Percentiles rank a stretch among this genome's conserved stretches.
These are phyloP conservation scores for Crotophaga sulcirostris DNA, from an alignment of 2,113 vertebrate species.

Conservation along the genomic window DNA sequence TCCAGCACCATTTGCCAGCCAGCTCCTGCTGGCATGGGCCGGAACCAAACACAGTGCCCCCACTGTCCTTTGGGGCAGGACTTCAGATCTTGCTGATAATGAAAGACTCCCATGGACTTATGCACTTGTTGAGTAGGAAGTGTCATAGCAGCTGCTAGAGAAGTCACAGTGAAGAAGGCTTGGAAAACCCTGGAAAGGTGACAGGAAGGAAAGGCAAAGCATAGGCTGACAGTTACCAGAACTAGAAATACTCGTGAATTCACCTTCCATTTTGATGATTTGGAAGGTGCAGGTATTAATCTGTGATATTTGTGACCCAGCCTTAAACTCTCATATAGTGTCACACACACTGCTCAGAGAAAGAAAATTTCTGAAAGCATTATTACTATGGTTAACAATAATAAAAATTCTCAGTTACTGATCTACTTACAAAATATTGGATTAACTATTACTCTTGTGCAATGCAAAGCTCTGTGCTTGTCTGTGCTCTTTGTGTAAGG, in stretches of 20 bases:
- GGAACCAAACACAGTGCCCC: neutral
- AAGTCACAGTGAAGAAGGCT: neutral
- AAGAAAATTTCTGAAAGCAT: neutral
- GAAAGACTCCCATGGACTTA: neutral
- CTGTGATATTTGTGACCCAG: neutral
- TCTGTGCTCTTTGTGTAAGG: neutral
- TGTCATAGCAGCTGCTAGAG: neutral
- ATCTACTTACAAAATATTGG: neutral
- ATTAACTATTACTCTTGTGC: neutral
- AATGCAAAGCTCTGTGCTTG: neutral
- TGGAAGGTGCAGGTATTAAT: neutral
- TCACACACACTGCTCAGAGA: neutral
- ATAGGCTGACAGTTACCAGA: neutral
- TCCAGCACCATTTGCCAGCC: fast-evolving
- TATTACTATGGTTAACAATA: neutral
- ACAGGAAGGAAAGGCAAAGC: neutral
- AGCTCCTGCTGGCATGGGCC: neutral
- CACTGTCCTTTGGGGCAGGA: neutral
- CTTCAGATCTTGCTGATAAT: neutral
- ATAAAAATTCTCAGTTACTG: neutral
- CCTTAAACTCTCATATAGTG: neutral
- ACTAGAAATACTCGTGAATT: neutral
- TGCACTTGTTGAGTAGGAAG: neutral
- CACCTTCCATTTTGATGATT: neutral
- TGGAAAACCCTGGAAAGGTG: neutral